Evolutionary conservation across 2,113 vertebrate species (phyloP).

Genomic region (Pelusios castaneus): DNA sequence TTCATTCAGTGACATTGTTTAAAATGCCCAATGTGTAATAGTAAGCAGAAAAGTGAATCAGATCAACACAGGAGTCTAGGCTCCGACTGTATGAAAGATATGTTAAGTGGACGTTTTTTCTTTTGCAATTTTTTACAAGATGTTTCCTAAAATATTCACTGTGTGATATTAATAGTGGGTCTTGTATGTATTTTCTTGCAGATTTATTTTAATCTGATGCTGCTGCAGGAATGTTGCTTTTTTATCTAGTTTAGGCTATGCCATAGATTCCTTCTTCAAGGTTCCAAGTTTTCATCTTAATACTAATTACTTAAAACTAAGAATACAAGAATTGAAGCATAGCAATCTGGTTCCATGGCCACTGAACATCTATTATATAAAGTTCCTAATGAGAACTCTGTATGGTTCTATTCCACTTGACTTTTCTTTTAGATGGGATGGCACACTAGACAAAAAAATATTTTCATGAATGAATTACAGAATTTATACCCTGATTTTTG

Average conservation of each 20-base stretch:
- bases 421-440: neutral
- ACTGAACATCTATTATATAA: neutral
- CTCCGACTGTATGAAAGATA: conserved; percentile 38
- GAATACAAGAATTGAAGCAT: neutral
- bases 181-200: neutral
- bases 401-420: neutral
- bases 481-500: neutral
- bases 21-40: conserved; percentile 36
- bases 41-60: conserved; percentile 58
- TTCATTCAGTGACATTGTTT: conserved; percentile 26
- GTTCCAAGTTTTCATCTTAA: neutral
- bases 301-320: neutral
- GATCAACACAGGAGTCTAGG: neutral
- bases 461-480: neutral
- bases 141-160: conserved; percentile 31
- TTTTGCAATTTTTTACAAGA: neutral
- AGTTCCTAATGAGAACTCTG: neutral
- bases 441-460: neutral
- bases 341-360: neutral
- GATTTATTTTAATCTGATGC: conserved; percentile 35
- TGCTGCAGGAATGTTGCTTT: conserved; percentile 5
- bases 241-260: neutral
- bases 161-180: neutral
- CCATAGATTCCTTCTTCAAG: neutral
- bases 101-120: conserved; percentile 23